Percentiles rank a stretch among this genome's conserved stretches.
These are phyloP conservation scores for Progne subis DNA, from an alignment of 2,113 vertebrate genomes.

Conservation along the genomic window DNA sequence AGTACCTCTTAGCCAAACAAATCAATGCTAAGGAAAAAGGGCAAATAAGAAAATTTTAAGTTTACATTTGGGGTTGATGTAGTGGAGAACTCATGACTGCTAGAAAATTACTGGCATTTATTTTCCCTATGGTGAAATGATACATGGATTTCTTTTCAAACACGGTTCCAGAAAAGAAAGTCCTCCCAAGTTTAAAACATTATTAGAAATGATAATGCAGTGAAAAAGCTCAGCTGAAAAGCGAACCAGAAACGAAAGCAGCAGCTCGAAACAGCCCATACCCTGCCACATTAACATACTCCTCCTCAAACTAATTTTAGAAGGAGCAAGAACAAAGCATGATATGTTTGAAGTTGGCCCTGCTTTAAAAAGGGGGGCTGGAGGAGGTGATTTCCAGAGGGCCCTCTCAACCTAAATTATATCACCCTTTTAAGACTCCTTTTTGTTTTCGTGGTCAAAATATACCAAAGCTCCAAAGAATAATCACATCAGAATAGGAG, in stretches of 20 bases:
- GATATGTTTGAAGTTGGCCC: not conserved
- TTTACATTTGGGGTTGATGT: not conserved
- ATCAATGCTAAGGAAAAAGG: not conserved
- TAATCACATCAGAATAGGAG: not conserved
- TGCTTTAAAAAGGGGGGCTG: not conserved
- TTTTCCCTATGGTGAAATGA: not conserved
- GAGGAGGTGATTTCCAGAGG: conserved; percentile 1
- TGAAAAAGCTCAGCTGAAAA: not conserved
- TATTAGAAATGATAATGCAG: not conserved
- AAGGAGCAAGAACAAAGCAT: conserved; percentile 32
- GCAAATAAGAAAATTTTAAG: not conserved
- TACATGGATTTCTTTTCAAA: not conserved
- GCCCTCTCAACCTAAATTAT: not conserved
- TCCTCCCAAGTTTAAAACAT: not conserved
- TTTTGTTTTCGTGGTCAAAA: not conserved
- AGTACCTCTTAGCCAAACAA: not conserved
- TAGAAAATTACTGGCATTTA: not conserved
- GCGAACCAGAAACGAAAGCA: conserved; percentile 35
- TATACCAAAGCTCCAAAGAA: not conserved
- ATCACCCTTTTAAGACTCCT: rapidly evolving
- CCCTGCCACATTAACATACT: conserved; percentile 46
- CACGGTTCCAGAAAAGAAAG: not conserved
- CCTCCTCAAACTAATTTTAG: conserved; percentile 62
- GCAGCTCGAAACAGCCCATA: not conserved
- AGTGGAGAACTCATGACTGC: not conserved